Evolutionary conservation across 2,888 invertebrate genomes (phyloP).

Genomic region (Lepidochrysops patricia): DNA sequence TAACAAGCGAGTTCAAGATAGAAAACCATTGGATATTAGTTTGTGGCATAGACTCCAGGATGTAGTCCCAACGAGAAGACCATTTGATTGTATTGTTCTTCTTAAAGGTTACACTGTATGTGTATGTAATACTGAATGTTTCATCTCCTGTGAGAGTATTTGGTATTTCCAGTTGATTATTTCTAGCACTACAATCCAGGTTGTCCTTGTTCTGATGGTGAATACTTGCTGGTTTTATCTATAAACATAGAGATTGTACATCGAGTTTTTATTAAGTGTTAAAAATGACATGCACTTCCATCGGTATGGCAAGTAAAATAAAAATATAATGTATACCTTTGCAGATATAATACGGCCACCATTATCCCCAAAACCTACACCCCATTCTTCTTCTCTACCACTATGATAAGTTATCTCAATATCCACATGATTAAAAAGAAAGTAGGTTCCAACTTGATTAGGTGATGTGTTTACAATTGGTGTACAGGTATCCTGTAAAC

Average conservation of each 20-base stretch:
- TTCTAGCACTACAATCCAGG: conserved; percentile 65
- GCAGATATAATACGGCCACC: conserved; percentile 91
- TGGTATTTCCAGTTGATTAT: conserved; percentile 81
- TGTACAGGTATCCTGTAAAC: conserved; percentile 69
- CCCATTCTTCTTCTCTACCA: conserved; percentile 91
- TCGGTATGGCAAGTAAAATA: neutral
- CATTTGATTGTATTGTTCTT: conserved; percentile 91
- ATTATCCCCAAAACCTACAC: conserved; percentile 81
- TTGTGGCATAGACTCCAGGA: conserved; percentile 97
- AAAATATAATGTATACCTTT: conserved; percentile 63
- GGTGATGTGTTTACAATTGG: conserved; percentile 72
- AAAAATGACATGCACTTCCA: neutral
- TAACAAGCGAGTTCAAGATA: conserved; percentile 97
- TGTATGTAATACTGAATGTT: conserved; percentile 82
- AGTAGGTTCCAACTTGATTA: conserved; percentile 83
- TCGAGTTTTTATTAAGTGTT: neutral
- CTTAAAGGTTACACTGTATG: conserved; percentile 89
- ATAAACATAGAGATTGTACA: conserved; percentile 15
- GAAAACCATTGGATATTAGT: conserved; percentile 99
- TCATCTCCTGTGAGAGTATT: conserved; percentile 63
- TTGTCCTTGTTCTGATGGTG: conserved; percentile 62
- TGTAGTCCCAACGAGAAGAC: conserved; percentile 99
- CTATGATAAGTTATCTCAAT: conserved; percentile 94
- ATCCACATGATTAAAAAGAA: conserved; percentile 97
- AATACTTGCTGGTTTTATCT: conserved; percentile 74